Percentiles rank a stretch among this genome's conserved stretches.
Conservation (phyloP, 1,140 invertebrate species). For the Bacillus rossius region DNA sequence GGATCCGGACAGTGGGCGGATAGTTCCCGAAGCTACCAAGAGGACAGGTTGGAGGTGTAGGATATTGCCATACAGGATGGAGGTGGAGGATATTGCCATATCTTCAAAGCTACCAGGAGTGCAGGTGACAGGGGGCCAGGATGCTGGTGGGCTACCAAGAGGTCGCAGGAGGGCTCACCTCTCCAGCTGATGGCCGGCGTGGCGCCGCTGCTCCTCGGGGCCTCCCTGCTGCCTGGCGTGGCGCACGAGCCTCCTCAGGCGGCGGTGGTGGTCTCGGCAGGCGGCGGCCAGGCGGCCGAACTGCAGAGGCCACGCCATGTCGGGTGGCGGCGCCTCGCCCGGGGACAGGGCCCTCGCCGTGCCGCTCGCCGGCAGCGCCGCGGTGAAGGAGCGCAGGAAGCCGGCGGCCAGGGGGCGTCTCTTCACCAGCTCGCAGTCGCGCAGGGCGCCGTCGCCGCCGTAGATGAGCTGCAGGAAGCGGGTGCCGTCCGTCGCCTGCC, state of each 20-base stretch:
- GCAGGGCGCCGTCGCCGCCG: slow-evolving; percentile 47
- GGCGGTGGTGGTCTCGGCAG: slow-evolving; percentile 19
- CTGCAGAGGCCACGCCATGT: slow-evolving; percentile 43
- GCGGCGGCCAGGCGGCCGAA: slow-evolving; percentile 13
- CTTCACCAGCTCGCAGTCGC: slow-evolving; percentile 59
- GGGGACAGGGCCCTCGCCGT: slow-evolving; percentile 41
- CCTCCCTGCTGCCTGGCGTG: slow-evolving; percentile 13
- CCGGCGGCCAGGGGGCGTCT: slow-evolving; percentile 45
- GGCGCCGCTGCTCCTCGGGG: slow-evolving; percentile 13
- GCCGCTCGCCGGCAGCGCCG: slow-evolving; percentile 46
- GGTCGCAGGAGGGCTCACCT: neutral
- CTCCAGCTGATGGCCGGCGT: slow-evolving; percentile 10
- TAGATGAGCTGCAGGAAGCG: slow-evolving; percentile 64
- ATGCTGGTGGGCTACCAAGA: too few species aligned
- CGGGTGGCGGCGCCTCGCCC: slow-evolving; percentile 37
- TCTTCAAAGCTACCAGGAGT: too few species aligned
- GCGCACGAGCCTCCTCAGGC: slow-evolving; percentile 16
- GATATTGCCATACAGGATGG: too few species aligned
- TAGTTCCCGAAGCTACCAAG: too few species aligned
- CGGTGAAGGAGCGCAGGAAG: slow-evolving; percentile 49
- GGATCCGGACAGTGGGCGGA: too few species aligned
- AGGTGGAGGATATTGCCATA: too few species aligned
- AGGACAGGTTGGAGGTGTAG: too few species aligned
- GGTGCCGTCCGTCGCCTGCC: slow-evolving; percentile 57
- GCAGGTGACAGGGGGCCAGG: too few species aligned